phyloP scores from a whole-genome alignment of 2,888 invertebrate genomes.

The Pristionchus fissidentatus region DNA sequence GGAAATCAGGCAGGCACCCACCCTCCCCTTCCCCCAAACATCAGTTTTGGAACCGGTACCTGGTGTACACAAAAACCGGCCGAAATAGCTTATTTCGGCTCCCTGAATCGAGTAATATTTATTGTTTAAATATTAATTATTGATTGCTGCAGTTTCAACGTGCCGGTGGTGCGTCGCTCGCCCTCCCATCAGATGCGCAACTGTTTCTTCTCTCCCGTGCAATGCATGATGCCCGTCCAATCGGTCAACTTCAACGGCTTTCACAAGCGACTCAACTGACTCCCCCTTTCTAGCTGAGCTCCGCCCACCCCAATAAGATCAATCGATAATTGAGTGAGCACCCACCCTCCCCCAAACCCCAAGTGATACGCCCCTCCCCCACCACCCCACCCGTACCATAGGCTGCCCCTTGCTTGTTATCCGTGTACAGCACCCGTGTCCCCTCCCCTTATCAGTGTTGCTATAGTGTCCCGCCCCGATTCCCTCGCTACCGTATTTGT shows the following conservation, averaged over 20 bases:
- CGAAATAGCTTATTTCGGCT: no score
- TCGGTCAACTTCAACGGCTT: slow-evolving; percentile 48
- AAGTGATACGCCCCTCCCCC: slow-evolving; percentile 23
- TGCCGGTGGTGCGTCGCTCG: slow-evolving; percentile 48
- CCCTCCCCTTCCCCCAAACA: no score
- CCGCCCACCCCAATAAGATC: background rate
- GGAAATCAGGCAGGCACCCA: no score
- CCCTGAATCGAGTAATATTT: no score
- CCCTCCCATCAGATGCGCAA: slow-evolving; percentile 49
- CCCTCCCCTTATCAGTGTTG: background rate
- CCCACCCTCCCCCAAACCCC: background rate
- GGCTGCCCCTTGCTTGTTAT: background rate
- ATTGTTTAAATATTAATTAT: background rate
- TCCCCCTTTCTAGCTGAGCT: background rate
- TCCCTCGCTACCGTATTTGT: background rate
- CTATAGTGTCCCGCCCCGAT: background rate
- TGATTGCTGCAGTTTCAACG: slow-evolving; percentile 2
- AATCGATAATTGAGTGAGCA: background rate
- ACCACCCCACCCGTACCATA: background rate
- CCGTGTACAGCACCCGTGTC: background rate
- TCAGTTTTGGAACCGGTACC: no score
- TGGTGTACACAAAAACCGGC: no score
- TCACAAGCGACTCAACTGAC: slow-evolving; percentile 48
- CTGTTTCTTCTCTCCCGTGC: slow-evolving; percentile 54
- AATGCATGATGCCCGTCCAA: slow-evolving; percentile 53